A percentile compares a stretch with the other conserved stretches of the same genome.
Conservation (phyloP, 2,797 vertebrate genomes). For the Chloroceryle inda region DNA sequence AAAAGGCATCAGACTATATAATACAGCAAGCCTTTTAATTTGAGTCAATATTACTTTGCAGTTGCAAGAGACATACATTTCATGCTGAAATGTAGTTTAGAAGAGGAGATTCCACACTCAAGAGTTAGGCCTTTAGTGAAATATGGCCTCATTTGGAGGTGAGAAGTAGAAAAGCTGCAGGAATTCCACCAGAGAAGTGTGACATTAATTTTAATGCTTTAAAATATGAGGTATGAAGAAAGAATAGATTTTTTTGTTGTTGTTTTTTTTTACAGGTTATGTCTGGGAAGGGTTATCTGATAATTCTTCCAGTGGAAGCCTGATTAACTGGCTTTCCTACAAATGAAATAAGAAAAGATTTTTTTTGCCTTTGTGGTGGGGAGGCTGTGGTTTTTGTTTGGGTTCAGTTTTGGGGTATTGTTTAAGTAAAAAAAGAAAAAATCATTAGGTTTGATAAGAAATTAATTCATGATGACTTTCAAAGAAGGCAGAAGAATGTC, state of each 20-base stretch:
- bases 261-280: neutral
- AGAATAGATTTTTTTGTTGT: neutral
- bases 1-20: neutral
- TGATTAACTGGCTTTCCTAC: neutral
- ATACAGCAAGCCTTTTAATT: neutral
- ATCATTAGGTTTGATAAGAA: neutral
- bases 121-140: neutral
- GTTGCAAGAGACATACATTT: neutral
- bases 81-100: neutral
- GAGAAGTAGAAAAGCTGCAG: neutral
- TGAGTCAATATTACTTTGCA: neutral
- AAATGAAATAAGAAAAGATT: neutral
- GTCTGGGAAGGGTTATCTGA: neutral
- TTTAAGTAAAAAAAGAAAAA: neutral
- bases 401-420: neutral
- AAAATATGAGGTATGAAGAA: neutral
- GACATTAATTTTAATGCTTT: neutral
- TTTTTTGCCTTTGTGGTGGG: neutral
- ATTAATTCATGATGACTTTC: neutral
- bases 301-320: neutral
- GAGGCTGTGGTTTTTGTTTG: rapidly evolving
- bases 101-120: neutral
- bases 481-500: neutral
- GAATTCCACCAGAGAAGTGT: neutral
- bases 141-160: neutral